Evolutionary conservation across 2,797 vertebrate genomes (phyloP), one percentile per base, ranked within the genome.

Genomic region (Neoniphon sammara): DNA sequence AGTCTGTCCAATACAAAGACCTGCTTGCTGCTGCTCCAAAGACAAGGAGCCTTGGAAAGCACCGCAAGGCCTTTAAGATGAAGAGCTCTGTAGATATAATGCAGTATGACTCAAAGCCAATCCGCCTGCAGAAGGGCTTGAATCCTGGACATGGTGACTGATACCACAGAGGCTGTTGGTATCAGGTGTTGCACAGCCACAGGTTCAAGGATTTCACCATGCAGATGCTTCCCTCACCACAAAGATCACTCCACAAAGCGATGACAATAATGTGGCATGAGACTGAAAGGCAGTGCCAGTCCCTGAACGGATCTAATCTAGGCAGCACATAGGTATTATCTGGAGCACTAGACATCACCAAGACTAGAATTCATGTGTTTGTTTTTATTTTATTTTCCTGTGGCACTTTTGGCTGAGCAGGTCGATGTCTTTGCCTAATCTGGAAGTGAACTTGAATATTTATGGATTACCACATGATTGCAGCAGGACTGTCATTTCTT

Each of bases 1-100:
- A 95, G 1, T 96, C 96, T 0, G 91, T 95, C 47, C 91, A 94
- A 76, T 95, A 94, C 80, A 93, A 95, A 85, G 91, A 93, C 20
- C 81, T 96, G 47, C 92, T 92, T 77, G 85, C 89, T 85, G 91
- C 89, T 72, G 72, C 93, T 36, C 64, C 75, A 27, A 75, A 82
- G 47, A 58, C 73, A 11, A 76, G 57, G 66, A 50, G 68, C 64
- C 64, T 84, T 10, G 31, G 0, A 63, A 82, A 73, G 50, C 67
- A 70, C 5, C 17, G 59, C 9, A 61, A 79, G 56, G 73, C 57
- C 68, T 54, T 74, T 23, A 81, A 42, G 60, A 58, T 66, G 57
- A 78, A 69, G 57, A 66, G 27, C 10, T 49, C 59, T 3, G 34
- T 64, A 70, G 73, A 61, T 54, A 18, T 50, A 65, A 64, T 34